phyloP scores from a whole-genome alignment of 2,797 vertebrate species.

The Sus cebifrons region DNA sequence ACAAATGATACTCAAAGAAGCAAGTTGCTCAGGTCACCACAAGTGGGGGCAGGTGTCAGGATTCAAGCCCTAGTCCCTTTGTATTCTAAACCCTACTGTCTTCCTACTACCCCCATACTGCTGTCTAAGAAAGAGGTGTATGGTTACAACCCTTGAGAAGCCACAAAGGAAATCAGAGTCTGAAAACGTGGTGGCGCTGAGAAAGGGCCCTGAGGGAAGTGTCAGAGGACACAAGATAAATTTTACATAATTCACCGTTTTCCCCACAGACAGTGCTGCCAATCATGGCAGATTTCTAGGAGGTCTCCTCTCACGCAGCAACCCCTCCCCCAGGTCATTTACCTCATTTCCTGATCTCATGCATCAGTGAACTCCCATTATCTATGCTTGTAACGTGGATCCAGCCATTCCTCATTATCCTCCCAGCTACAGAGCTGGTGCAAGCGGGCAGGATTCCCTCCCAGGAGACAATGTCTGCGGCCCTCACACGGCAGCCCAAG shows the following conservation, averaged over 20 bases:
- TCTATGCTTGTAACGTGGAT: not conserved
- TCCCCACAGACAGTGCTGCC: not conserved
- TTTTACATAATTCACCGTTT: not conserved
- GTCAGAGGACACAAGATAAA: not conserved
- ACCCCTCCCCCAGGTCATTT: not conserved
- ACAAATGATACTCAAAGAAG: slow-evolving; percentile 31
- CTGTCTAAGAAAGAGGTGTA: slow-evolving; percentile 31
- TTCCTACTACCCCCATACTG: not conserved
- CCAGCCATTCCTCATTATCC: not conserved
- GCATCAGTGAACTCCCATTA: not conserved
- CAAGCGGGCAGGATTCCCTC: not conserved
- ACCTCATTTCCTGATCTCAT: not conserved
- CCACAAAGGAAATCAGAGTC: not conserved
- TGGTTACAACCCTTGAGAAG: slow-evolving; percentile 21
- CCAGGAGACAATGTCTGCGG: not conserved
- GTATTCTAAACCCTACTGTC: not conserved
- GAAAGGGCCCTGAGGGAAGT: not conserved
- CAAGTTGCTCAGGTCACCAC: not conserved
- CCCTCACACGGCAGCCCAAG: not conserved
- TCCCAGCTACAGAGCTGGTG: not conserved
- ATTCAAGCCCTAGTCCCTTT: not conserved
- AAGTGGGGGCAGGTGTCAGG: not conserved
- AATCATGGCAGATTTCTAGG: not conserved
- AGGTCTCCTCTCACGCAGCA: not conserved
- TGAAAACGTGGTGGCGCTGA: not conserved